These are phyloP conservation scores for Aspidiotus rigidus DNA, from an alignment of 2,888 invertebrate species.

Conservation along the genomic window DNA sequence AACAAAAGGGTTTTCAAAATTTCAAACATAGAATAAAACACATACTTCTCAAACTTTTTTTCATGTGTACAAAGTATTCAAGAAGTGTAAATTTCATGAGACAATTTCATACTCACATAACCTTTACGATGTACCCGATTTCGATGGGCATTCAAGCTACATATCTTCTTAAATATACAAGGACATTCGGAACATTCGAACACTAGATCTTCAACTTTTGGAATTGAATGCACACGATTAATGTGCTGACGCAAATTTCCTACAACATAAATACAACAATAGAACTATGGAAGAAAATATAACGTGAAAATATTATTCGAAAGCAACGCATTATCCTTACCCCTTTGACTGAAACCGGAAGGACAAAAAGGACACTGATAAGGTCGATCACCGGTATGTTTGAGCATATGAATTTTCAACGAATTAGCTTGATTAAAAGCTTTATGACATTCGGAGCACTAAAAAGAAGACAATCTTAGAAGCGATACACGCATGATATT, in stretches of 20 bases:
- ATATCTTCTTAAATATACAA: conserved; percentile 57
- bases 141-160: conserved; percentile 59
- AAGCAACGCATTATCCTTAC: conserved; percentile 38
- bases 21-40: too few relatives aligned
- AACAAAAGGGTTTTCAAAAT: too few relatives aligned
- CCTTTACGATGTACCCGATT: conserved; percentile 49
- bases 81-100: not conserved
- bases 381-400: conserved; percentile 50
- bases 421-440: conserved; percentile 54
- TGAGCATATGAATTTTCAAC: conserved; percentile 51
- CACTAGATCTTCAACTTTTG: conserved; percentile 47
- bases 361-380: conserved; percentile 50
- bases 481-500: too few relatives aligned
- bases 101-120: conserved; percentile 13
- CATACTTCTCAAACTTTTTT: too few relatives aligned
- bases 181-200: conserved; percentile 57
- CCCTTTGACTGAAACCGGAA: conserved; percentile 51
- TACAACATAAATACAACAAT: conserved; percentile 38
- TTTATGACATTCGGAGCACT: conserved; percentile 46
- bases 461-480: conserved; percentile 3
- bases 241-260: conserved; percentile 53
- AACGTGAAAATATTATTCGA: too few relatives aligned
- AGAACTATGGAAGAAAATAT: not conserved
- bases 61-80: conserved; percentile 1
- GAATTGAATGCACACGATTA: conserved; percentile 54